Evolutionary conservation across 2,888 invertebrate genomes (phyloP).

Genomic region (Pseudococcus longispinus): DNA sequence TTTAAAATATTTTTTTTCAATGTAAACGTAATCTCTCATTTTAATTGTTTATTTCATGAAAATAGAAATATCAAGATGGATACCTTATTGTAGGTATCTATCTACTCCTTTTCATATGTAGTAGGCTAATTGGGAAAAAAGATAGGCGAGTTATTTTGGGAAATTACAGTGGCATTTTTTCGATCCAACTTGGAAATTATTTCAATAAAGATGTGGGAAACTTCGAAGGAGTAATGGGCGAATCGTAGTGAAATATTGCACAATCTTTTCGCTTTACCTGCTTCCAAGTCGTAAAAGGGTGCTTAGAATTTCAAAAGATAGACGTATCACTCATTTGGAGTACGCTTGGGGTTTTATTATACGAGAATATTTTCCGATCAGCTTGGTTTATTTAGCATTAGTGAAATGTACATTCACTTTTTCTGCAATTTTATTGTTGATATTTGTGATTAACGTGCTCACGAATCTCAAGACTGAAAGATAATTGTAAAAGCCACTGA

Average conservation of each 20-base stretch:
- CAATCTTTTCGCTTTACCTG: not conserved
- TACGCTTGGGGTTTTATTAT: not conserved
- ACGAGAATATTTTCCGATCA: not conserved
- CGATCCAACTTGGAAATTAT: not conserved
- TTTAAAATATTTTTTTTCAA: not conserved
- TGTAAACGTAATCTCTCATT: not conserved
- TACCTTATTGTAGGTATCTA: too few relatives aligned
- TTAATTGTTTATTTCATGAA: not conserved
- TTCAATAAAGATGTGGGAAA: not conserved
- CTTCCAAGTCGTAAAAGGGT: not conserved
- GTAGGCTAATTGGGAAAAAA: too few relatives aligned
- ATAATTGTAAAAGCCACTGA: conserved; percentile 17
- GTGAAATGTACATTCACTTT: conserved; percentile 4
- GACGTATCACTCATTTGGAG: not conserved
- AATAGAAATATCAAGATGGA: not conserved
- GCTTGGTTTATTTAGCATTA: not conserved
- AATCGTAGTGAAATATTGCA: not conserved
- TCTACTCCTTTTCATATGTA: too few relatives aligned
- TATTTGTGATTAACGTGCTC: not conserved
- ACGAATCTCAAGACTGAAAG: not conserved
- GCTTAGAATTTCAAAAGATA: not conserved
- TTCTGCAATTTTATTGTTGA: not conserved
- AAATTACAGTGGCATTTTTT: not conserved
- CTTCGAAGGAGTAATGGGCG: not conserved
- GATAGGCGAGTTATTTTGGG: too few relatives aligned